phyloP scores from a whole-genome alignment of 2,797 vertebrate genomes.

The Borostomias antarcticus region DNA sequence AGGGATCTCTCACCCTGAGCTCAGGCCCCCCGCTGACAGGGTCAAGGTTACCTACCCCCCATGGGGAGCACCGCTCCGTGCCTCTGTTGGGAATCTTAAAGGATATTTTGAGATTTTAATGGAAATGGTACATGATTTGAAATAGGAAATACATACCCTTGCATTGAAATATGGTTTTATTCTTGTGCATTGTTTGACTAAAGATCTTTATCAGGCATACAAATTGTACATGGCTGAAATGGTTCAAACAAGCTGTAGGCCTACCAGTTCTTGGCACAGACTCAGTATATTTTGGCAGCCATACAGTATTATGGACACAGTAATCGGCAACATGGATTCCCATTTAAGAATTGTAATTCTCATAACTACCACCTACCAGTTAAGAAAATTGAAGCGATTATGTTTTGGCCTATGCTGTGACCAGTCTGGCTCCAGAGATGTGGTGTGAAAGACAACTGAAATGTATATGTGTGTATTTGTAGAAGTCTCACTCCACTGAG shows the following conservation, averaged over 20 bases:
- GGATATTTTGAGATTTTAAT: not conserved
- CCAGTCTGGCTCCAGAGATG: slow-evolving; percentile 7
- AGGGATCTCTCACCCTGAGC: not conserved
- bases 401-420: not conserved
- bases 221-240: not conserved
- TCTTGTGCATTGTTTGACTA: too few relatives aligned
- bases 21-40: not conserved
- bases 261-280: not conserved
- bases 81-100: not conserved
- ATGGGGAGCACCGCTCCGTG: not conserved
- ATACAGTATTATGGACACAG: not conserved
- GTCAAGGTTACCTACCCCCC: not conserved
- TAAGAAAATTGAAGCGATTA: too few relatives aligned
- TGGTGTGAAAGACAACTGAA: slow-evolving; percentile 18
- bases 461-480: slow-evolving; percentile 45
- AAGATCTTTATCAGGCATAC: too few relatives aligned
- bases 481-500: slow-evolving; percentile 27
- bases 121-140: too few relatives aligned
- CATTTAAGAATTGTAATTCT: not conserved
- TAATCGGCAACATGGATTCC: not conserved
- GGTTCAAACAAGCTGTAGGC: not conserved
- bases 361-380: too few relatives aligned
- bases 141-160: too few relatives aligned
- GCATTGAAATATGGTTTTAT: too few relatives aligned
- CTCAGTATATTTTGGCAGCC: not conserved